Base-by-base conservation (phyloP, 2,113 vertebrate species). In the Lagopus leucura region DNA sequence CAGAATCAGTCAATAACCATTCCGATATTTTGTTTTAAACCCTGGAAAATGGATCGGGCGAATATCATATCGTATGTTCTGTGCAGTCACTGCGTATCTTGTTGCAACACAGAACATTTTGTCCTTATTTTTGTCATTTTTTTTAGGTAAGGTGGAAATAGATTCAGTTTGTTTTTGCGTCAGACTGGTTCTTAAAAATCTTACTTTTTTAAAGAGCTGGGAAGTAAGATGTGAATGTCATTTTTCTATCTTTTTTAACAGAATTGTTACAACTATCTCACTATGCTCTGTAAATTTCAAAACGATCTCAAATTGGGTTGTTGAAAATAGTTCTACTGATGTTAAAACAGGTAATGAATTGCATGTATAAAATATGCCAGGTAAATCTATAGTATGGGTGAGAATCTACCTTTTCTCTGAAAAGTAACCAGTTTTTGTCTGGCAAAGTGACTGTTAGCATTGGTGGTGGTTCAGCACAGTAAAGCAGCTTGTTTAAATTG, bases 11-110 rank as follows among this genome's bases (percentile, higher is more conserved):
- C 75, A 92, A 65, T 93, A 88, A 74, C 14, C n/a, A 58, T 64
- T 91, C 70, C 58, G 81, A 45, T 4, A 3, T 91, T 88, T 82
- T 94, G 28, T 78, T 96, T 78, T 88, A 85, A 96, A 86, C 22
- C 43, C 63, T 81, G 78, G 67, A 83, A 90, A 92, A 81, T 15
- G 81, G 57, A 55, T 88, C 69, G 34, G 47, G 43, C 61, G 60
- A 91, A 85, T 88, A 86, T 85, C 36, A 3, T 86, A 27, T 91
- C 50, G 6, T 64, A 57, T 12, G 27, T 86, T 91, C 83, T 89
- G 36, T 5, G 1, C 50, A 60, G 71, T 93, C 61, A 13, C 66
- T 82, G 54, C 61, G 65, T n/a, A 57, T 95, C 36, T 45, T 47
- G 20, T 78, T 88, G 70, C 82, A 86, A 28, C 57, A 36, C 24